Base-by-base conservation (phyloP, 2,797 vertebrate species). In the Gambelia wislizenii region DNA sequence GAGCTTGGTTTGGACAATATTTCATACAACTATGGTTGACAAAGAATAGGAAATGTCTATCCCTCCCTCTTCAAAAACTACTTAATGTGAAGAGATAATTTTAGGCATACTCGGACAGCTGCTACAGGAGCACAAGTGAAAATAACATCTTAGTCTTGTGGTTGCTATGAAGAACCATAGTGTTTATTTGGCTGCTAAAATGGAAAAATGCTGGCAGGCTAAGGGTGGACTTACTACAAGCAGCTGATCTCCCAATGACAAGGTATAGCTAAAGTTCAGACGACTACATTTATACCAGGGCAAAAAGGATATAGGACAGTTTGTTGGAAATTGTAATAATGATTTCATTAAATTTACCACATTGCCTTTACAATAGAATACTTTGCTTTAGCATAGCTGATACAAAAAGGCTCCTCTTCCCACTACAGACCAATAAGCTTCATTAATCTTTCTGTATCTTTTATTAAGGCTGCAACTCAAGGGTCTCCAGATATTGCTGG, bases 111-210 rank as follows among this genome's bases (percentile, higher is more conserved):
- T 84, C 75, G 89, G 86, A n/a, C 86, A 90, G 76, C 89, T 90
- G 82, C 64, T 79, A 42, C 42, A 84, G 42, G 87, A 79, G 81
- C 33, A 84, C 85, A 87, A 84, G 64, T 49, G 75, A 90, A 90
- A 85, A 81, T 80, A 80, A 75, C 75, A 52, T 84, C 52, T 79
- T 90, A 42, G 54, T 90, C n/a, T 78, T 84, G 25, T 72, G 74
- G 89, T 90, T 84, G 89, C 85, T 61, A 84, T 90, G 81, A 84
- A 80, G 81, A 87, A 87, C 75, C 67, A 54, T 74, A 64, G 59
- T 87, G 85, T 87, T 90, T 90, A 56, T 90, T 87, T 87, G 75
- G 89, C 76, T 80, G 75, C 64, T 87, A 69, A 87, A 84, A 87
- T 80, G 75, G 85, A 84, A 90, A 90, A 87, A 84, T 79, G 67